Base-by-base conservation (phyloP, 2,797 vertebrate species). In the Argyrosomus regius region DNA sequence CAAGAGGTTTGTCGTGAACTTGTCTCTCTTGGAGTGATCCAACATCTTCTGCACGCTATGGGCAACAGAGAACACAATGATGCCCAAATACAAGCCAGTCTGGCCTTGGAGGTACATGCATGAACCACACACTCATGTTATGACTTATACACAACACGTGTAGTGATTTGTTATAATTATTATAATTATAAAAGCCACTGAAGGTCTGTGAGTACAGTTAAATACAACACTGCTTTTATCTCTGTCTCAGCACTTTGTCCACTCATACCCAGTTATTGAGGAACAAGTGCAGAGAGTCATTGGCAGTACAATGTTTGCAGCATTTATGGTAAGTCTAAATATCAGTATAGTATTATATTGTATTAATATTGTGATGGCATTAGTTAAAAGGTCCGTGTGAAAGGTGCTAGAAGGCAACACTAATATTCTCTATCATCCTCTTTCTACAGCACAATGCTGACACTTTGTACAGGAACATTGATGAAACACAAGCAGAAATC, bases 1-100 rank as follows among this genome's bases (percentile, higher is more conserved):
- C 43, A 56, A 20, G 86, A 93, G 20, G 58, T 95, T 62, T 96
- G 94, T 1, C 85, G 81, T 67, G 95, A 97, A 66, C 86, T 98
- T 80, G 85, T 98, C 56, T 89, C 91, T 77, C 87, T 97, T 28
- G 85, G 90, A 52, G 96, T 95, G 48, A 86, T 97, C 63, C 95
- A 91, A n/a, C 60, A 91, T 77, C 94, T 98, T 77, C 82, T 97
- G 81, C 82, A 77, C 4, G 94, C 94, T 48, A 90, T 96, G 94
- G 96, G 96, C 39, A 97, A 97, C 92, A 90, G 46, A 72, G 94
- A 96, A 11, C 96, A 97, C 39, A 69, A 80, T 10, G 95, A 95
- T 17, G 86, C 95, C 69, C 97, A 98, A 93, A 94, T 93, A 84
- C 95, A 97, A 57, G 96, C 96, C 83, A 96, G 96, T 66, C 78